Conservation (phyloP, 2,113 vertebrate species). For the Egretta garzetta region DNA sequence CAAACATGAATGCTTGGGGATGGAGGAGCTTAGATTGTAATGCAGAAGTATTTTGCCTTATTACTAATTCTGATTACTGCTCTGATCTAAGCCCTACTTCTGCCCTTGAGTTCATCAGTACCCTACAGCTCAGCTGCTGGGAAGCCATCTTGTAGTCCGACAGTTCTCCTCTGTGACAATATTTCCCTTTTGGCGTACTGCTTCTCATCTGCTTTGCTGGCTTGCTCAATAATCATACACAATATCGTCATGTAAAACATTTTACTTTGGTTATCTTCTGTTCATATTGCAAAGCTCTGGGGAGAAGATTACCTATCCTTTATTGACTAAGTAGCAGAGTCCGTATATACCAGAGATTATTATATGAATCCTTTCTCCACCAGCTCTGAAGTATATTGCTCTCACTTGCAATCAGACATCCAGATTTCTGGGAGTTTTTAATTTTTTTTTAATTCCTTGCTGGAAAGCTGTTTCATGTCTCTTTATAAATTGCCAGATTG, state of each 20-base stretch:
- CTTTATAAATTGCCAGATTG: constrained; percentile 67
- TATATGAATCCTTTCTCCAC: neutral
- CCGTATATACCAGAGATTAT: neutral
- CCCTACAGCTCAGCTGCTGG: neutral
- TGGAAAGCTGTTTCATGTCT: constrained; percentile 47
- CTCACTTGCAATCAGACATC: constrained; percentile 50
- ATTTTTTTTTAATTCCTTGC: constrained; percentile 16
- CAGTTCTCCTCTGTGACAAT: neutral
- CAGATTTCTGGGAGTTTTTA: constrained; percentile 36
- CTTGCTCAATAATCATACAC: neutral
- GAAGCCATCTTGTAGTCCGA: neutral
- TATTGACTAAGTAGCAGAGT: constrained; percentile 30
- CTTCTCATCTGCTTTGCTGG: neutral
- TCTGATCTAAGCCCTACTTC: neutral
- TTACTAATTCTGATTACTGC: neutral
- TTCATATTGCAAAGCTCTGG: constrained; percentile 22
- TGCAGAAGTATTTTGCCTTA: neutral
- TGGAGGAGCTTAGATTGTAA: neutral
- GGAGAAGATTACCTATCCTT: constrained; percentile 32
- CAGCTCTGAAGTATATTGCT: constrained; percentile 1
- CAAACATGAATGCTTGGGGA: neutral
- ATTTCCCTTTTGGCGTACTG: neutral
- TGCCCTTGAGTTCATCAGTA: neutral
- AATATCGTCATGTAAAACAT: constrained; percentile 23
- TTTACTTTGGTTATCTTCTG: constrained; percentile 38